Percentiles rank a stretch among this genome's conserved stretches.
Evolutionary conservation across 2,888 invertebrate genomes (phyloP).

Genomic region (Drosophila nr. fundita): DNA sequence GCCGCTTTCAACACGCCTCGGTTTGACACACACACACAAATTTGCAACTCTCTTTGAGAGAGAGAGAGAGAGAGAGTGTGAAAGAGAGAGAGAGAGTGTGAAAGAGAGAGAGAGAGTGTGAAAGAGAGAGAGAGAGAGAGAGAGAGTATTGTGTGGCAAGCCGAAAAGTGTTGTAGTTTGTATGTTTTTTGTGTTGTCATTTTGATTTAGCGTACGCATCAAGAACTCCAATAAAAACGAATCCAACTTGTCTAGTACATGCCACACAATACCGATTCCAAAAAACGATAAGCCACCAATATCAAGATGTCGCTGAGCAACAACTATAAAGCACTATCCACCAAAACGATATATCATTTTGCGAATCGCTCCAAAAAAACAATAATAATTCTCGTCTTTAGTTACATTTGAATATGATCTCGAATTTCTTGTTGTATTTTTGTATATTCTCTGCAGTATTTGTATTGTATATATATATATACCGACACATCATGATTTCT

Average conservation of each 20-base stretch:
- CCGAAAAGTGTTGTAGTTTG: constrained; percentile 8
- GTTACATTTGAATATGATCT: constrained; percentile 32
- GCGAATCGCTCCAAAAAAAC: background rate
- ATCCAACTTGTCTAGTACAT: constrained; percentile 6
- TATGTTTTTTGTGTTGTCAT: constrained; percentile 4
- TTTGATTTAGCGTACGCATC: constrained; percentile 12
- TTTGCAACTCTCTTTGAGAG: too few species aligned
- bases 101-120: too few species aligned
- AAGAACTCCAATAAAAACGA: background rate
- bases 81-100: too few species aligned
- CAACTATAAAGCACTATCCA: constrained; percentile 11
- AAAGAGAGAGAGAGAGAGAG: too few species aligned
- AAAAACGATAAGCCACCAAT: background rate
- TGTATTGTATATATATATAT: constrained; percentile 49
- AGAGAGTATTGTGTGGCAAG: background rate
- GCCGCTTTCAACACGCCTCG: constrained; percentile 4
- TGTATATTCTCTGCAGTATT: constrained; percentile 44
- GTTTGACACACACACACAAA: background rate
- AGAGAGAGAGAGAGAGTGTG: too few species aligned
- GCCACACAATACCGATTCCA: constrained; percentile 6
- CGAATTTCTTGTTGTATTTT: constrained; percentile 27
- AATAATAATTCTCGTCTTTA: constrained; percentile 20
- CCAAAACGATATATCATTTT: constrained; percentile 6
- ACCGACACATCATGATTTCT: constrained; percentile 38
- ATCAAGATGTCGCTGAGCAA: constrained; percentile 24